Conservation (phyloP, 2,888 invertebrate species). For the Himalopsyche japonica region DNA sequence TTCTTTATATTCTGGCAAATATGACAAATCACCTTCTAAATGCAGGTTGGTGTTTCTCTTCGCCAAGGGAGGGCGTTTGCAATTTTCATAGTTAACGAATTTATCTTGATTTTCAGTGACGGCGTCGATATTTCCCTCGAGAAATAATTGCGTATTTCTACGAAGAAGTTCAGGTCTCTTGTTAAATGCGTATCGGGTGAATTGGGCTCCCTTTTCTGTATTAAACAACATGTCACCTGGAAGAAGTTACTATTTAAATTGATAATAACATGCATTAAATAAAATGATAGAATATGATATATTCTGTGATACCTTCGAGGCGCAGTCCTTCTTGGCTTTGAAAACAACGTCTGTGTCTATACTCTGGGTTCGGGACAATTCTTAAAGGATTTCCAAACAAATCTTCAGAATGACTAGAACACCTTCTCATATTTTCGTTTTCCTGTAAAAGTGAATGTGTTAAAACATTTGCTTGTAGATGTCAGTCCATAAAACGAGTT, state of each 20-base stretch:
- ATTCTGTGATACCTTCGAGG: slow-evolving; percentile 21
- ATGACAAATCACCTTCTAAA: slow-evolving; percentile 54
- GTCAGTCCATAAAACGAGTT: no score
- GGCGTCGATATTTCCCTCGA: slow-evolving; percentile 56
- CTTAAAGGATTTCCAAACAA: slow-evolving; percentile 11
- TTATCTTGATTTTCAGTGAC: slow-evolving; percentile 57
- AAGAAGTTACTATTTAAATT: slow-evolving; percentile 19
- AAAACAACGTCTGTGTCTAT: not conserved
- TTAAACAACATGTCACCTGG: slow-evolving; percentile 41
- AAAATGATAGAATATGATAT: not conserved
- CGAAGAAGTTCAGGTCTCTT: slow-evolving; percentile 51
- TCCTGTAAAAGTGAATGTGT: slow-evolving; percentile 12
- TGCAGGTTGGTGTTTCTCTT: slow-evolving; percentile 52
- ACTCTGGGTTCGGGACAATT: not conserved
- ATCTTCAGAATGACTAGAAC: slow-evolving; percentile 35
- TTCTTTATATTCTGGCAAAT: slow-evolving; percentile 52
- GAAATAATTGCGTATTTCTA: slow-evolving; percentile 52
- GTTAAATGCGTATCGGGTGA: slow-evolving; percentile 52
- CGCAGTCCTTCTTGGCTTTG: slow-evolving; percentile 16
- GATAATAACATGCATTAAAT: slow-evolving; percentile 11
- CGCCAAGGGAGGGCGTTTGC: slow-evolving; percentile 50
- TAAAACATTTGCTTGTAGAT: not conserved
- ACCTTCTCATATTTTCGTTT: slow-evolving; percentile 26
- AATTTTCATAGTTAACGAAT: slow-evolving; percentile 52
- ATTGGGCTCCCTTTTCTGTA: slow-evolving; percentile 56